phyloP scores from a whole-genome alignment of 2,113 vertebrate species.

The Taurulus bubalis region DNA sequence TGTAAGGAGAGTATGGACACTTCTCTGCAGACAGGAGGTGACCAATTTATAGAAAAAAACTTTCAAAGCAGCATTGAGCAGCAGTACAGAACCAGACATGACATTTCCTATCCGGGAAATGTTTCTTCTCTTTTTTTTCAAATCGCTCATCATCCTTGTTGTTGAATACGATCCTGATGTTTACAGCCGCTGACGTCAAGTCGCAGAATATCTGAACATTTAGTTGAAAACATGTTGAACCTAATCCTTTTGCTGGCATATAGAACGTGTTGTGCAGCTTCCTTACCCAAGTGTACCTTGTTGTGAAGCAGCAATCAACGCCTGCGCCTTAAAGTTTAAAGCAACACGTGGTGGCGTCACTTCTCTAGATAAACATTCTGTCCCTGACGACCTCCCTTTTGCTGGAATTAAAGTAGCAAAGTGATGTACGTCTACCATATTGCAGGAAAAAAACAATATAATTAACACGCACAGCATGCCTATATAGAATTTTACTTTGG shows the following conservation, averaged over 20 bases:
- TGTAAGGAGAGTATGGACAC: neutral
- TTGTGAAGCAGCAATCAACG: slow-evolving; percentile 28
- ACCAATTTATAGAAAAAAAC: slow-evolving; percentile 10
- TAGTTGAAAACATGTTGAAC: slow-evolving; percentile 5
- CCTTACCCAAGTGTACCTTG: slow-evolving; percentile 1
- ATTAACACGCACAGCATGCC: neutral
- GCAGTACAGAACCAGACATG: neutral
- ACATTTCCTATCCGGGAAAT: neutral
- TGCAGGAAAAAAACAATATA: neutral
- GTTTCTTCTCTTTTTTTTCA: neutral
- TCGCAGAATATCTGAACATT: neutral
- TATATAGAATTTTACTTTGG: neutral
- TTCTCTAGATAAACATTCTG: slow-evolving; percentile 8
- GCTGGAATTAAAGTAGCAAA: neutral
- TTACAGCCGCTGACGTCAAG: neutral
- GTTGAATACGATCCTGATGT: neutral
- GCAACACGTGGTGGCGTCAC: slow-evolving; percentile 51
- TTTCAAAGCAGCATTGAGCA: slow-evolving; percentile 9
- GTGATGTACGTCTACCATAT: neutral
- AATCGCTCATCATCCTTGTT: neutral
- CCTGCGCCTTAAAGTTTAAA: slow-evolving; percentile 26
- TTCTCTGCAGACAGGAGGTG: slow-evolving; percentile 4
- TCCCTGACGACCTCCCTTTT: neutral
- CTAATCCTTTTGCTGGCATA: neutral
- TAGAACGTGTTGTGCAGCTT: neutral